A percentile compares a stretch with the other conserved stretches of the same genome.
Evolutionary conservation across 1,140 invertebrate species (phyloP).

Genomic region (Drosophila persimilis): DNA sequence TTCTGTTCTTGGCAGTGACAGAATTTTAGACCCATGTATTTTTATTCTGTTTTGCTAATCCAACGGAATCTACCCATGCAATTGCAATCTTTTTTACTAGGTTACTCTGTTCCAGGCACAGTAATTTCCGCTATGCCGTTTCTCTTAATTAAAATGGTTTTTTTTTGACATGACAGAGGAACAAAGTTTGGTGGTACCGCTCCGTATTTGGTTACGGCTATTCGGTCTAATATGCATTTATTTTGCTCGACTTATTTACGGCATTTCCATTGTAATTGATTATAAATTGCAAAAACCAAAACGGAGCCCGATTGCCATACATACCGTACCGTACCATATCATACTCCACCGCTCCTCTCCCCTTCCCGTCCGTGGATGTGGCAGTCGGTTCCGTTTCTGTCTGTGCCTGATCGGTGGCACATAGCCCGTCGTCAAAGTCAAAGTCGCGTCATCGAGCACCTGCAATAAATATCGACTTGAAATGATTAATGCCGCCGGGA

Average conservation of each 20-base stretch:
- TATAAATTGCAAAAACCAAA: conserved; percentile 42
- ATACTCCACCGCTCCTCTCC: not conserved
- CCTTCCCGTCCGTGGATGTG: not conserved
- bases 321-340: not conserved
- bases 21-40: too few species aligned
- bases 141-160: conserved; percentile 37
- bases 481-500: conserved; percentile 62
- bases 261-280: conserved; percentile 70
- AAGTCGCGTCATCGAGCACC: conserved; percentile 1
- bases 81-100: not conserved
- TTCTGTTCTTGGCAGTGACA: too few species aligned
- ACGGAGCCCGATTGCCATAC: not conserved
- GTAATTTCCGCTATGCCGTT: not conserved
- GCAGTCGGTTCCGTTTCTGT: not conserved
- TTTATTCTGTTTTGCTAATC: not conserved
- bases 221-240: conserved; percentile 58
- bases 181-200: conserved; percentile 41
- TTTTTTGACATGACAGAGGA: conserved; percentile 13
- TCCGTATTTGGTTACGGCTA: conserved; percentile 60
- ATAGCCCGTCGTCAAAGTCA: conserved; percentile 42
- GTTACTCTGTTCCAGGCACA: conserved; percentile 36
- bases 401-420: conserved; percentile 15
- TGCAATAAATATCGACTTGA: conserved; percentile 70
- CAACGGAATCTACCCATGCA: conserved; percentile 20
- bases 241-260: conserved; percentile 38